A percentile compares a stretch with the other conserved stretches of the same genome.
phyloP scores from a whole-genome alignment of 2,113 vertebrate species.

The Megaleporinus macrocephalus region DNA sequence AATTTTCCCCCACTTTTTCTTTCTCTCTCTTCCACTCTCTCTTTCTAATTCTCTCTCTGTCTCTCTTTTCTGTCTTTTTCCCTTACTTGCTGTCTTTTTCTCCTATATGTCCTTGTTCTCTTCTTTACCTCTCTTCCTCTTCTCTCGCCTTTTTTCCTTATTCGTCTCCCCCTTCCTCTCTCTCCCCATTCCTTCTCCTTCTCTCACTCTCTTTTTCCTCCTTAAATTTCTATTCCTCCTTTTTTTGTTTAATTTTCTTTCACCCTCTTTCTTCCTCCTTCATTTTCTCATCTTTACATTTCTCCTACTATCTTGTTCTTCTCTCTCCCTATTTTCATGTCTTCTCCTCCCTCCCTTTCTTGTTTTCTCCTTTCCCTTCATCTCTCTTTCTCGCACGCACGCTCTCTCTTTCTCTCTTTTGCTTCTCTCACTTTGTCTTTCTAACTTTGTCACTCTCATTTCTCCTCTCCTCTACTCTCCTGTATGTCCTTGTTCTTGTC shows the following conservation, averaged over 20 bases:
- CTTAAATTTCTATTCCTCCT: not conserved
- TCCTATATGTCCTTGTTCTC: too few species aligned
- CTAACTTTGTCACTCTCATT: not conserved
- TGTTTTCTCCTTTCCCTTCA: not conserved
- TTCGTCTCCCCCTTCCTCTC: not conserved
- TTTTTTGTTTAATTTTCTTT: not conserved
- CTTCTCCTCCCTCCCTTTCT: not conserved
- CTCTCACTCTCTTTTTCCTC: not conserved
- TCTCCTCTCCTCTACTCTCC: not conserved
- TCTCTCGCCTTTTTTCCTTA: not conserved
- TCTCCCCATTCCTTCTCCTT: not conserved
- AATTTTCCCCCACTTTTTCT: not conserved
- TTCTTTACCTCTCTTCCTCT: not conserved
- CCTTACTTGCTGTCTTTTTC: too few species aligned
- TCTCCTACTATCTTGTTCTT: too few species aligned
- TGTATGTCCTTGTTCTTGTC: too few species aligned
- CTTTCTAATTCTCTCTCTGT: not conserved
- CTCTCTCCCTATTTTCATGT: not conserved
- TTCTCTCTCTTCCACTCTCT: not conserved
- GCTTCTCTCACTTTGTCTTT: too few species aligned
- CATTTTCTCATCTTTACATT: not conserved
- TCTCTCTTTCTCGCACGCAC: too few species aligned
- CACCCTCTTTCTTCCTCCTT: not conserved
- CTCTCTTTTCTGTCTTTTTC: not conserved
- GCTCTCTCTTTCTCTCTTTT: too few species aligned